These are phyloP conservation scores for Notiomystis cincta DNA, from an alignment of 2,113 vertebrate species.

Conservation along the genomic window DNA sequence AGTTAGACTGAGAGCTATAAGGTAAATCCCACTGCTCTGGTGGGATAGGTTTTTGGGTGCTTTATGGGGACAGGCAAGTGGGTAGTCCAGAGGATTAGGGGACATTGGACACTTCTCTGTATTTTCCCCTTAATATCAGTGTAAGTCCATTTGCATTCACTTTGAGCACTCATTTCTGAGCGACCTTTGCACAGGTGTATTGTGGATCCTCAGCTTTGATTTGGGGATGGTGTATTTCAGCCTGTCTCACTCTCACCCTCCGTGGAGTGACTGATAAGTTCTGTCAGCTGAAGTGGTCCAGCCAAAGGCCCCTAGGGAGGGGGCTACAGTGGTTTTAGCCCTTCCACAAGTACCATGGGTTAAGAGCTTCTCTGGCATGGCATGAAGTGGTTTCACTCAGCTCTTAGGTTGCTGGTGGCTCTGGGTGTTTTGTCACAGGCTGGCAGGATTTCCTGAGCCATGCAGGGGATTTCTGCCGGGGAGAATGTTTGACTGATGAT, in stretches of 20 bases:
- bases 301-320: background rate
- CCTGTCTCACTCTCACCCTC: background rate
- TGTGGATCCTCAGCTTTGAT: background rate
- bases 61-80: background rate
- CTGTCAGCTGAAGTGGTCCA: background rate
- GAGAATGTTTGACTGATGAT: background rate
- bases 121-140: background rate
- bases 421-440: background rate
- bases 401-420: background rate
- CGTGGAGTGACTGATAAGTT: rapidly evolving
- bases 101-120: background rate
- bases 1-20: background rate
- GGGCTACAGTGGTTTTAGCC: background rate
- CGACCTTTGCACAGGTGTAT: rapidly evolving
- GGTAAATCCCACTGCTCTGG: background rate
- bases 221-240: background rate
- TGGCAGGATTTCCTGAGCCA: background rate
- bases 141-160: background rate
- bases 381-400: background rate
- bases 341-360: background rate
- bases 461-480: background rate
- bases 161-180: background rate
- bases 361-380: background rate
- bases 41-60: background rate
- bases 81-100: background rate